Percentiles rank a stretch among this genome's conserved stretches.
These are phyloP conservation scores for Megaustenia siamemsis DNA, from an alignment of 2,888 invertebrate species.

Conservation along the genomic window DNA sequence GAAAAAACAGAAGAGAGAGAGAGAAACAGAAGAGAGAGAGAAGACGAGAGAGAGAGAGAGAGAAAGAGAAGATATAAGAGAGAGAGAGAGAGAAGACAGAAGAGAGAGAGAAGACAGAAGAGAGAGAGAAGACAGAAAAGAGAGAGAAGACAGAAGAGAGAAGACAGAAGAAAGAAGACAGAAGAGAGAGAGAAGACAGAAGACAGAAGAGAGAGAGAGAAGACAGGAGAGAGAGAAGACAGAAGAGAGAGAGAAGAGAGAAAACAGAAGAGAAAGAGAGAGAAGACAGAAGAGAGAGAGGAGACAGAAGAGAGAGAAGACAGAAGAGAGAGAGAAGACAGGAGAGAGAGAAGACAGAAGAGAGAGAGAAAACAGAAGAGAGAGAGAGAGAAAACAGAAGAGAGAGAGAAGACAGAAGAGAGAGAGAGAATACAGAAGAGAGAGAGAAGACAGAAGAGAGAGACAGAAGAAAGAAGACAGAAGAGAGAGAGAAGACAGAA, in stretches of 20 bases:
- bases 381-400: not conserved
- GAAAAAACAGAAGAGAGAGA: not conserved
- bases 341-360: not conserved
- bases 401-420: not conserved
- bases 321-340: not conserved
- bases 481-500: slow-evolving; percentile 38
- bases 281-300: not conserved
- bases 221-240: not conserved
- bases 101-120: not conserved
- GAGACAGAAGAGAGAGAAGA: not conserved
- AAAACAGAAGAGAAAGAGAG: not conserved
- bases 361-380: not conserved
- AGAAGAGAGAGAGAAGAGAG: not conserved
- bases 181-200: not conserved
- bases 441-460: not conserved
- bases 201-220: not conserved
- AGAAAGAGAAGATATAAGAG: too few species aligned
- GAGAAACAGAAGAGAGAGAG: not conserved
- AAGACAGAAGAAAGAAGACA: too few species aligned
- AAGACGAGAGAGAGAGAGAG: not conserved
- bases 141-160: too few species aligned
- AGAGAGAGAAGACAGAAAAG: not conserved
- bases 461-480: slow-evolving; percentile 9
- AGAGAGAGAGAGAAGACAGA: slow-evolving; percentile 32
- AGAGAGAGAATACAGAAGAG: not conserved